Evolutionary conservation across 1,140 invertebrate genomes (phyloP).

Genomic region (Drosophila eugracilis): DNA sequence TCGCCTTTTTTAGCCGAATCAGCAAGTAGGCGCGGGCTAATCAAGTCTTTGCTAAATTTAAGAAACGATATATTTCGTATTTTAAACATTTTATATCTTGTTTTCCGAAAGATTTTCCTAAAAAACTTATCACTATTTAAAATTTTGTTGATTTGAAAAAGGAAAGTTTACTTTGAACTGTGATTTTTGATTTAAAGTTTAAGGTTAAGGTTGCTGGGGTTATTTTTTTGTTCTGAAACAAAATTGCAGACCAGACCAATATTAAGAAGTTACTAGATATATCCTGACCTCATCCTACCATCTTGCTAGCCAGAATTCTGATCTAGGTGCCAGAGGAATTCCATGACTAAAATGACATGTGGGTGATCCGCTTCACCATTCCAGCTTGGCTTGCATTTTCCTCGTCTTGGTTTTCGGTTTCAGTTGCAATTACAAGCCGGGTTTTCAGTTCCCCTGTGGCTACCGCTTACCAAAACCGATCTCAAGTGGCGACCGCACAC

Average conservation of each 20-base stretch:
- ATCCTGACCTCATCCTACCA: slow-evolving; percentile 7
- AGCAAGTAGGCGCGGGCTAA: background rate
- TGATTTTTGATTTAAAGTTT: background rate
- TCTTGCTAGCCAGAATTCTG: slow-evolving; percentile 2
- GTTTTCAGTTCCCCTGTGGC: slow-evolving; percentile 30
- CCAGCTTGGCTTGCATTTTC: slow-evolving; percentile 27
- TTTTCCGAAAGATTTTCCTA: background rate
- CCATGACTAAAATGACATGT: background rate
- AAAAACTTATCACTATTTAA: background rate
- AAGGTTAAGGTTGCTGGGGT: too few relatives aligned
- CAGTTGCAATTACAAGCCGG: slow-evolving; percentile 20
- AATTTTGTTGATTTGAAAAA: background rate
- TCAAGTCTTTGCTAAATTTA: background rate
- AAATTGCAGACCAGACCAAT: too few relatives aligned
- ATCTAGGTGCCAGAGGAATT: background rate
- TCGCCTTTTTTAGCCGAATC: background rate
- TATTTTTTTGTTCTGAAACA: too few relatives aligned
- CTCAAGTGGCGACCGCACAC: slow-evolving; percentile 79
- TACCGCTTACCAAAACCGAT: slow-evolving; percentile 53
- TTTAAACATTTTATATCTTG: background rate
- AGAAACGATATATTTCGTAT: background rate
- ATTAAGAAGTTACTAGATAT: slow-evolving; percentile 28
- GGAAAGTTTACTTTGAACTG: background rate
- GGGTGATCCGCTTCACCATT: slow-evolving; percentile 1
- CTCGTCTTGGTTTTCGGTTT: slow-evolving; percentile 20